Percentiles rank a stretch among this genome's conserved stretches.
These are phyloP conservation scores for Portunus trituberculatus DNA, from an alignment of 1,140 invertebrate species.

Conservation along the genomic window DNA sequence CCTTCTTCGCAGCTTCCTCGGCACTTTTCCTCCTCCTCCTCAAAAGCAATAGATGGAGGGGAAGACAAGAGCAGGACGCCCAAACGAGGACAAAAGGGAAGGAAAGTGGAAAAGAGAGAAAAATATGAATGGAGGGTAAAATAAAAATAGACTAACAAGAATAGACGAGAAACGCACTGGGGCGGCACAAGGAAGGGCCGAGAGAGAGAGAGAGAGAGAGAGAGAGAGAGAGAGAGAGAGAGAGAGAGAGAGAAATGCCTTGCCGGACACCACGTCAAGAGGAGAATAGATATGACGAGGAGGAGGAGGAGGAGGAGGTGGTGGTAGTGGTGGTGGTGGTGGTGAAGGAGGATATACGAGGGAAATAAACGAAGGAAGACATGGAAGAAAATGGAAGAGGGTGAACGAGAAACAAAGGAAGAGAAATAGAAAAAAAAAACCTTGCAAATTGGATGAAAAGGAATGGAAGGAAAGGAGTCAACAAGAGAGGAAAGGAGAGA, in stretches of 20 bases:
- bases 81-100: not conserved
- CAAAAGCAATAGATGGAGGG: too few species aligned
- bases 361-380: not conserved
- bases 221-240: constrained; percentile 24
- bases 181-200: not conserved
- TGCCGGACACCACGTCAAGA: too few species aligned
- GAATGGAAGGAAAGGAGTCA: too few species aligned
- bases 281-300: not conserved
- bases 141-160: not conserved
- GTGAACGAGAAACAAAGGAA: not conserved
- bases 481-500: not conserved
- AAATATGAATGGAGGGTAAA: not conserved
- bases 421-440: not conserved
- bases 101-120: constrained; percentile 14
- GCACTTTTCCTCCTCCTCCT: too few species aligned
- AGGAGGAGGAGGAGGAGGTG: not conserved
- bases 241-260: constrained; percentile 25
- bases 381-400: not conserved
- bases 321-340: not conserved
- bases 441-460: too few species aligned
- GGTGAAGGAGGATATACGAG: not conserved
- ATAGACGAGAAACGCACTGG: not conserved
- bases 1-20: not conserved
- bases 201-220: constrained; percentile 55
- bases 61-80: not conserved